These are phyloP conservation scores for Dolichomitus sp. DNA, from an alignment of 2,888 invertebrate genomes.

Conservation along the genomic window DNA sequence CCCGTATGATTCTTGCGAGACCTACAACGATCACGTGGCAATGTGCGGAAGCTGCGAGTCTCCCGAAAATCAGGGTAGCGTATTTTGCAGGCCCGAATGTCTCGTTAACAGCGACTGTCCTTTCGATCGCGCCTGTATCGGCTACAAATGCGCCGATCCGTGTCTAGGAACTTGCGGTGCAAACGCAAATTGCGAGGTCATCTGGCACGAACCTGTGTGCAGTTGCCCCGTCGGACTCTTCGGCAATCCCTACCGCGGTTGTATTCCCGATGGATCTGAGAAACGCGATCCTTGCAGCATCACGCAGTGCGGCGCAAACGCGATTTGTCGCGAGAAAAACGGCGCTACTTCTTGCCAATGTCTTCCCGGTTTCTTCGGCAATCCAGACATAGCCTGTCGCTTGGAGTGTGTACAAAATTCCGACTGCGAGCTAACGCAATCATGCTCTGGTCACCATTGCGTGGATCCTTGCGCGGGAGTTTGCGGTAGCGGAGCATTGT, in stretches of 20 bases:
- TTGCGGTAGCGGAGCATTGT: slow-evolving; percentile 91
- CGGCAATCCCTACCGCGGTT: slow-evolving; percentile 93
- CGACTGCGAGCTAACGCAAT: slow-evolving; percentile 86
- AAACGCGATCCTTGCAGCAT: slow-evolving; percentile 90
- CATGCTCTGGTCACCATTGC: slow-evolving; percentile 88
- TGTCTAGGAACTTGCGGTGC: slow-evolving; percentile 92
- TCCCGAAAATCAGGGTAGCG: slow-evolving; percentile 90
- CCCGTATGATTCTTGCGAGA: slow-evolving; percentile 90
- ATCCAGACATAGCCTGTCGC: slow-evolving; percentile 92
- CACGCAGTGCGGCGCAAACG: slow-evolving; percentile 93
- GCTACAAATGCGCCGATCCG: slow-evolving; percentile 90
- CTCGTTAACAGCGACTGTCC: slow-evolving; percentile 93
- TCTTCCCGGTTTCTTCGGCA: slow-evolving; percentile 92
- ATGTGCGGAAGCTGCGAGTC: slow-evolving; percentile 93
- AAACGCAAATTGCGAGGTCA: slow-evolving; percentile 92
- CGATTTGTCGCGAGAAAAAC: slow-evolving; percentile 91
- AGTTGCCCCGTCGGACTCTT: slow-evolving; percentile 93
- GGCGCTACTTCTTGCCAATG: slow-evolving; percentile 92
- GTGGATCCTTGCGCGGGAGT: slow-evolving; percentile 91
- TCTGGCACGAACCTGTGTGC: slow-evolving; percentile 93
- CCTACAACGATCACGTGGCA: slow-evolving; percentile 92
- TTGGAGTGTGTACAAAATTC: slow-evolving; percentile 94
- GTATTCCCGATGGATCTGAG: slow-evolving; percentile 89
- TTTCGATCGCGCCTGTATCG: slow-evolving; percentile 91
- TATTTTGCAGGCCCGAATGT: slow-evolving; percentile 94